Percentiles rank a stretch among this genome's conserved stretches.
These are phyloP conservation scores for Diorhabda carinulata DNA, from an alignment of 1,140 invertebrate species.

Conservation along the genomic window DNA sequence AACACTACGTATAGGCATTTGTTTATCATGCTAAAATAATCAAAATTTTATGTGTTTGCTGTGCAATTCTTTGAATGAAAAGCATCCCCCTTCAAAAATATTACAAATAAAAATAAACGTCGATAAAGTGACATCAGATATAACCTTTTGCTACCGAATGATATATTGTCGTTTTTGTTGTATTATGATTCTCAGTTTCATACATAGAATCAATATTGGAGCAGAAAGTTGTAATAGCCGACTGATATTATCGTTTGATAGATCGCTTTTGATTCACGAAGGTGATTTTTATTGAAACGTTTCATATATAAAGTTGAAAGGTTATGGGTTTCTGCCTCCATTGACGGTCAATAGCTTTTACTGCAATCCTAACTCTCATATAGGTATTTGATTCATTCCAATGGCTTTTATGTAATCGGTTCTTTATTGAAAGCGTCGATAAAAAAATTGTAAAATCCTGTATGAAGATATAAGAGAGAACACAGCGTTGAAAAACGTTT, in stretches of 20 bases:
- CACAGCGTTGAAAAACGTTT: background rate
- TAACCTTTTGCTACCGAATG: constrained; percentile 24
- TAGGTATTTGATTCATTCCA: constrained; percentile 31
- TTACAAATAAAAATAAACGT: too few species aligned
- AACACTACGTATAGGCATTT: too few species aligned
- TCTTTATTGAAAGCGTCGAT: background rate
- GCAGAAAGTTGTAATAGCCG: constrained; percentile 32
- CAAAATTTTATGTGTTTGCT: too few species aligned
- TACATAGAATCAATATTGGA: constrained; percentile 26
- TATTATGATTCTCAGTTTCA: constrained; percentile 33
- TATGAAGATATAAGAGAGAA: background rate
- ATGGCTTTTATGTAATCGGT: constrained; percentile 5
- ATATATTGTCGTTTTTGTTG: constrained; percentile 35
- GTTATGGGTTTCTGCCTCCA: constrained; percentile 29
- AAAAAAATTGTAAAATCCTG: constrained; percentile 6
- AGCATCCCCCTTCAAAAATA: too few species aligned
- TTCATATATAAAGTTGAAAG: constrained; percentile 44
- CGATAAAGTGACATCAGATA: background rate
- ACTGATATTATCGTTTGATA: constrained; percentile 42
- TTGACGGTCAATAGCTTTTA: constrained; percentile 33
- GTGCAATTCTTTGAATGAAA: too few species aligned
- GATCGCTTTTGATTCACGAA: constrained; percentile 42
- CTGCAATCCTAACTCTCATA: constrained; percentile 28
- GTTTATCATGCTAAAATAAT: too few species aligned
- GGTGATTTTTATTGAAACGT: constrained; percentile 44